Conservation (phyloP, 2,888 invertebrate genomes). For the Cataglyphis albicans region DNA sequence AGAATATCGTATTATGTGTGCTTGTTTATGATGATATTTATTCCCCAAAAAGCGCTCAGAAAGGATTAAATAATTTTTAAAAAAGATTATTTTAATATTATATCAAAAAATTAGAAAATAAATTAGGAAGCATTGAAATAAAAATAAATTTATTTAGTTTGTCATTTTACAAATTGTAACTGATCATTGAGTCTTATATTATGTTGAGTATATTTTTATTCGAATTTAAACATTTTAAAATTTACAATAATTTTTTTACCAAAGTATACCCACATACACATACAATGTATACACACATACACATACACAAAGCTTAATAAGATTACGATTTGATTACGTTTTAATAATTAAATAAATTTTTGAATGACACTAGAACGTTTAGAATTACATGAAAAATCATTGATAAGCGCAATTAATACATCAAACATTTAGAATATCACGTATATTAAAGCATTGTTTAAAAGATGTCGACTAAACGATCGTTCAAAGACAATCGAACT, state of each 20-base stretch:
- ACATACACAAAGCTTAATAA: not conserved
- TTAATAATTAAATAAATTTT: constrained; percentile 3
- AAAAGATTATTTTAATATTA: not conserved
- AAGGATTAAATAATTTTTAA: not conserved
- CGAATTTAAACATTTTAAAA: not conserved
- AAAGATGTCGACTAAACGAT: not conserved
- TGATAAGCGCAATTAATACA: not conserved
- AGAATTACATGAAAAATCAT: not conserved
- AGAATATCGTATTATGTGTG: not conserved
- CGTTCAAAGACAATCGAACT: not conserved
- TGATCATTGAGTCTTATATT: not conserved
- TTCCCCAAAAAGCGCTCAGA: not conserved
- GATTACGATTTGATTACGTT: not conserved
- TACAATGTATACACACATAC: not conserved
- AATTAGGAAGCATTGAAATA: not conserved
- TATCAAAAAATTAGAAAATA: not conserved
- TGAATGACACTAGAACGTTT: not conserved
- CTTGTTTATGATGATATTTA: not conserved
- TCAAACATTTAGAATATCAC: not conserved
- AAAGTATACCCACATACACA: not conserved
- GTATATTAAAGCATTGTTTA: not conserved
- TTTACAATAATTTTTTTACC: not conserved
- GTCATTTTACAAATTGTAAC: not conserved
- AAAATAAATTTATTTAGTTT: not conserved
- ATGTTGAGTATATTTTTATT: not conserved